These are phyloP conservation scores for Amyelois transitella DNA, from an alignment of 1,140 invertebrate species.

Conservation along the genomic window DNA sequence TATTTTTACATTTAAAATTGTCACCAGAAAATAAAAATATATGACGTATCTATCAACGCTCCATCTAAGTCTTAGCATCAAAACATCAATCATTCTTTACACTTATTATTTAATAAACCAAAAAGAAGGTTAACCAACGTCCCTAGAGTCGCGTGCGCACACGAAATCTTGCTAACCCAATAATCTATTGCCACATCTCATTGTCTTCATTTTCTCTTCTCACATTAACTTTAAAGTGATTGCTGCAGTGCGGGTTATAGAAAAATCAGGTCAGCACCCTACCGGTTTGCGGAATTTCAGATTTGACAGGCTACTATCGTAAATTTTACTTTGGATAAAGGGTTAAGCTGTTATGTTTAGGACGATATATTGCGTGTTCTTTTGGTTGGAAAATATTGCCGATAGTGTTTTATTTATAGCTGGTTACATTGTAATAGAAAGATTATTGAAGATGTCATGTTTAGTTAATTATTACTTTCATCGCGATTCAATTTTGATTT, in stretches of 20 bases:
- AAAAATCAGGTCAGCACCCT: conserved; percentile 54
- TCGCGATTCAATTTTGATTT: too few species aligned
- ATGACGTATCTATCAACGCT: too few species aligned
- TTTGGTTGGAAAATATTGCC: background rate
- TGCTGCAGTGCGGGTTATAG: conserved; percentile 55
- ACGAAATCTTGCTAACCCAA: conserved; percentile 9
- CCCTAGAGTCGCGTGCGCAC: background rate
- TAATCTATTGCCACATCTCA: conserved; percentile 8
- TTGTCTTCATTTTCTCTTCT: conserved; percentile 11
- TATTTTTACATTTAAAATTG: too few species aligned
- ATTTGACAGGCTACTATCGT: conserved; percentile 42
- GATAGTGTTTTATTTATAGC: background rate
- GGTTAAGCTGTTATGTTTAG: background rate
- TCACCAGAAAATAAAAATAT: too few species aligned
- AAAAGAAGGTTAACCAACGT: background rate
- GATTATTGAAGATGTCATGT: too few species aligned
- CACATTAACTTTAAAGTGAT: conserved; percentile 6
- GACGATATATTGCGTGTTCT: background rate
- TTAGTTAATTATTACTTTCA: too few species aligned
- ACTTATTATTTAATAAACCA: background rate
- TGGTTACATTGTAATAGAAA: too few species aligned
- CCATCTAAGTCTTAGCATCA: too few species aligned
- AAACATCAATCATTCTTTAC: background rate
- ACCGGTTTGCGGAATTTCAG: conserved; percentile 22
- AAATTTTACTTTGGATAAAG: conserved; percentile 4